Base-by-base conservation (phyloP, 2,113 vertebrate genomes). In the Alligator mississippiensis region DNA sequence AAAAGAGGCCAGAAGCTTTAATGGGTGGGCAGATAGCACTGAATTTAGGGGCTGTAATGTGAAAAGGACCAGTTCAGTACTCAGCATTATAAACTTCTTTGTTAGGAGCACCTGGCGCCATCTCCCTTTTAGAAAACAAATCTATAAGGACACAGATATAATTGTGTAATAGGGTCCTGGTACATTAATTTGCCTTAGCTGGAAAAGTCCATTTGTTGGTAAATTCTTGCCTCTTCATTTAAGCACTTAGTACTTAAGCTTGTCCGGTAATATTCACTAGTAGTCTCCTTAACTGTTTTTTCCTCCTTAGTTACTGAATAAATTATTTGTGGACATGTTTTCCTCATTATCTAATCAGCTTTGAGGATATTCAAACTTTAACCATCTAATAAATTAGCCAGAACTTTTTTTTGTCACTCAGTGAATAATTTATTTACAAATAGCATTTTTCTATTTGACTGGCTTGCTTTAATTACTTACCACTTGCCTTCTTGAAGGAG, bases 321-420 rank as follows among this genome's bases (percentile, higher is more conserved):
- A 92, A 91, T 95, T 68, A 90, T 93, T 96, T 92, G 93, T 95
- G 90, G 91, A 89, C 84, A 59, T 66, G 81, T 47, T 84, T 89
- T 95, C 70, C 94, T 11, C 6, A 91, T 88, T 15, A 89, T 85
- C 86, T 92, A 95, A 94, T 88, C 88, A 93, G 92, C 91, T 82
- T 77, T 59, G 87, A 93, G 61, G 60, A 84, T 19, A n/a, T 82
- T 4, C 95, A 91, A 96, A 91, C 95, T 95, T 6, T 84, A 95
- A 79, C 87, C 93, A 93, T 80, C 63, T 79, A 14, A 80, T 47
- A 84, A 94, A 92, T 92, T 82, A 96, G 88, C 93, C 79, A 91
- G 47, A 12, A 27, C 28, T 38, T 62, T 82, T 57, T 64, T 38
- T 85, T 88, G 83, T 92, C 58, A 22, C 66, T 96, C 89, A 89